These are phyloP conservation scores for Isoperla grammatica DNA, from an alignment of 2,888 invertebrate species.

Conservation along the genomic window DNA sequence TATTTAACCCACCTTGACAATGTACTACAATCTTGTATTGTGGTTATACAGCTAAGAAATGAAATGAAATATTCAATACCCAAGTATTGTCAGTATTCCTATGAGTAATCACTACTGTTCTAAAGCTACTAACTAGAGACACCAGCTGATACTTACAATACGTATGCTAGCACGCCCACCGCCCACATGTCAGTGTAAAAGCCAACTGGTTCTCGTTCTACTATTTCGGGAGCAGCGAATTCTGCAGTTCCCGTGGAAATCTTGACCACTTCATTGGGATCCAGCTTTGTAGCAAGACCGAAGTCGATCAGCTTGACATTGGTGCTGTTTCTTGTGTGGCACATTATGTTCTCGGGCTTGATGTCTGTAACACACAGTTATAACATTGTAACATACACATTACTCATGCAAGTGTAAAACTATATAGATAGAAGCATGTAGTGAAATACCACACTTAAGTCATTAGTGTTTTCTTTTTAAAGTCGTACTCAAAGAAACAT, in stretches of 20 bases:
- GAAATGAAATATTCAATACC: no score
- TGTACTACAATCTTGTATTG: no score
- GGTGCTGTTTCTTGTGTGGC: constrained; percentile 90
- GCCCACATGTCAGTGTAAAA: constrained; percentile 99
- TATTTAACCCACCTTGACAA: no score
- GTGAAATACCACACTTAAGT: no score
- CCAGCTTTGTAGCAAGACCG: constrained; percentile 95
- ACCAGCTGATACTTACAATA: constrained; percentile 66
- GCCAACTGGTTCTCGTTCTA: constrained; percentile 96
- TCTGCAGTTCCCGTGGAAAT: constrained; percentile 99
- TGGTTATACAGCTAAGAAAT: no score
- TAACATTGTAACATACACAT: constrained; percentile 24
- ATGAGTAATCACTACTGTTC: no score
- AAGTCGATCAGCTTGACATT: constrained; percentile 99
- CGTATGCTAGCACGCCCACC: constrained; percentile 96
- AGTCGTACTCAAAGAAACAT: no score
- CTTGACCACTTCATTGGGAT: constrained; percentile 98
- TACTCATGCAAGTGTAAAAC: not conserved
- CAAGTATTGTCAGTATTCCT: no score
- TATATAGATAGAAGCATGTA: constrained; percentile 4
- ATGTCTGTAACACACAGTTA: constrained; percentile 63
- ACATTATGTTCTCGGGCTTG: constrained; percentile 99
- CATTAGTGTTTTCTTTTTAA: constrained; percentile 18
- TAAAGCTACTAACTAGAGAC: no score
- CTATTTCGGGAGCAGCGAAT: constrained; percentile 99